These are phyloP conservation scores for Hemithea aestivaria DNA, from an alignment of 2,888 invertebrate genomes.

Conservation along the genomic window DNA sequence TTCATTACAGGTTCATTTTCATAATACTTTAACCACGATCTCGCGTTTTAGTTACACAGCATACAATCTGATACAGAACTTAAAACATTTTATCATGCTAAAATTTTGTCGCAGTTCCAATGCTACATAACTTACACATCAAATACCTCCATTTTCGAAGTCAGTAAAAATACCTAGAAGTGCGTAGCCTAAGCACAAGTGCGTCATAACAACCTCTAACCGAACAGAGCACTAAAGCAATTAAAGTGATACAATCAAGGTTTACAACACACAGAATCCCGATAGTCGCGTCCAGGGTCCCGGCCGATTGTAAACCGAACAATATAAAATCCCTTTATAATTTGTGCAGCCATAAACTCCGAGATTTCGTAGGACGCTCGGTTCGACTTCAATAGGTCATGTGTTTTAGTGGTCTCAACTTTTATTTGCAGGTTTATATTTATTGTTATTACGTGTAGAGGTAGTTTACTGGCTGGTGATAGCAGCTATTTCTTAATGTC, in stretches of 20 bases:
- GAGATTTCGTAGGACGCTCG: slow-evolving; percentile 22
- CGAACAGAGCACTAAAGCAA: slow-evolving; percentile 43
- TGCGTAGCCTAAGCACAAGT: slow-evolving; percentile 9
- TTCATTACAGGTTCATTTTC: too few species aligned
- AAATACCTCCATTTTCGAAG: too few species aligned
- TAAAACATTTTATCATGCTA: too few species aligned
- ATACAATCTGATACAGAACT: too few species aligned
- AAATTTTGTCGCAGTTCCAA: too few species aligned
- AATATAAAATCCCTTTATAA: slow-evolving; percentile 28
- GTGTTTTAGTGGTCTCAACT: slow-evolving; percentile 7
- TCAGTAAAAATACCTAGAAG: too few species aligned
- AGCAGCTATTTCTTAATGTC: not conserved
- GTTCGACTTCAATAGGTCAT: slow-evolving; percentile 14
- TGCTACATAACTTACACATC: too few species aligned
- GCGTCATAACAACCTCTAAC: slow-evolving; percentile 20
- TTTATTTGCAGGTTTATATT: slow-evolving; percentile 18
- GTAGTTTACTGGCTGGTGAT: not conserved
- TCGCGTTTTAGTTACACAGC: too few species aligned
- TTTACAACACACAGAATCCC: slow-evolving; percentile 60
- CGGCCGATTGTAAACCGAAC: slow-evolving; percentile 27
- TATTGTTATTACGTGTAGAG: slow-evolving; percentile 1
- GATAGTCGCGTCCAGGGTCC: slow-evolving; percentile 33
- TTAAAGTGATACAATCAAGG: slow-evolving; percentile 62
- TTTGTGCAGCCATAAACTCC: slow-evolving; percentile 30
- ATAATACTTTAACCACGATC: too few species aligned